A percentile compares a stretch with the other conserved stretches of the same genome.
These are phyloP conservation scores for Pelvicachromis taeniatus DNA, from an alignment of 2,113 vertebrate genomes.

Conservation along the genomic window DNA sequence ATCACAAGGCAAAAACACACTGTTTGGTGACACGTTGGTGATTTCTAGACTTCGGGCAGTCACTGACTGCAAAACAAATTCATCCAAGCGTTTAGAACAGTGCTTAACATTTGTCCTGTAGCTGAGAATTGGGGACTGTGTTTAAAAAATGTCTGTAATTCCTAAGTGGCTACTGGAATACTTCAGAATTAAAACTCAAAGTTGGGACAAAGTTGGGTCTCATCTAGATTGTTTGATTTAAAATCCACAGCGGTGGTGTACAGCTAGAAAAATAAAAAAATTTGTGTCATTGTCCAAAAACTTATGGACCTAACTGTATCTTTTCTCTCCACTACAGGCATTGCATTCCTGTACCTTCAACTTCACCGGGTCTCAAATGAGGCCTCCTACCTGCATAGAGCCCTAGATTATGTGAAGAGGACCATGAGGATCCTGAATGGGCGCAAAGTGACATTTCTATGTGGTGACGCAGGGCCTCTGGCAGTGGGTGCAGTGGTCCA, in stretches of 20 bases:
- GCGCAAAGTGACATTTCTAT: constrained; percentile 90
- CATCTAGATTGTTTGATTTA: neutral
- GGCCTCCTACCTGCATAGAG: constrained; percentile 82
- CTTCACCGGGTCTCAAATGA: constrained; percentile 79
- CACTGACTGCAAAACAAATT: neutral
- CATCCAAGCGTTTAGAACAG: neutral
- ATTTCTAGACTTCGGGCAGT: neutral
- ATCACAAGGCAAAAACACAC: no score
- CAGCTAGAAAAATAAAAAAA: neutral
- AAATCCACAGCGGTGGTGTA: neutral
- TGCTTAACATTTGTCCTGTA: neutral
- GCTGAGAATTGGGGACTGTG: neutral
- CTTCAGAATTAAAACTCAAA: neutral
- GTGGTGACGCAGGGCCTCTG: constrained; percentile 90
- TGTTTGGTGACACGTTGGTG: neutral
- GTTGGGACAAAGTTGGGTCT: neutral
- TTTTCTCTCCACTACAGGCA: constrained; percentile 66
- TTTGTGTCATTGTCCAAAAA: neutral
- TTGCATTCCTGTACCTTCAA: constrained; percentile 91
- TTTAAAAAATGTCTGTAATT: neutral
- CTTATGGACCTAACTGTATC: neutral
- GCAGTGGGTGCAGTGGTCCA: constrained; percentile 91
- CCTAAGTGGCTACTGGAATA: neutral
- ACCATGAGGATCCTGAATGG: constrained; percentile 88
- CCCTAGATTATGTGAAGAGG: constrained; percentile 90